These are phyloP conservation scores for Magallana nippona DNA, from an alignment of 2,888 invertebrate genomes.

Conservation along the genomic window DNA sequence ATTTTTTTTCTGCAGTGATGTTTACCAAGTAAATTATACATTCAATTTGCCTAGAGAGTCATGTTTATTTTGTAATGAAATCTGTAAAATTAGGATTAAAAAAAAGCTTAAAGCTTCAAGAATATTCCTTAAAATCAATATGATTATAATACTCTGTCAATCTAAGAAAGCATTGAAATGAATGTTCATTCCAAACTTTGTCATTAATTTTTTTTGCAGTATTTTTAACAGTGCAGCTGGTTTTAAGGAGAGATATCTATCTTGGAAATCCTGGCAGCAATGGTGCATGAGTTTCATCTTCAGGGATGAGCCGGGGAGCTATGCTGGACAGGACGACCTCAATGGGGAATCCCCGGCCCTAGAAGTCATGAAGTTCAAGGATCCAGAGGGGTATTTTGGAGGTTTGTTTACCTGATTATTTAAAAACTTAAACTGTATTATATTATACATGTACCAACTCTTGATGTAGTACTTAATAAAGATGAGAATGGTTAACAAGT, in stretches of 20 bases:
- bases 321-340: constrained; percentile 60
- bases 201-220: constrained; percentile 61
- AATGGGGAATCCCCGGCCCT: constrained; percentile 80
- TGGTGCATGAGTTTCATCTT: constrained; percentile 68
- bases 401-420: constrained; percentile 56
- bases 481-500: too few relatives aligned
- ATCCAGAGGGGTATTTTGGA: constrained; percentile 79
- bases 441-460: too few relatives aligned
- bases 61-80: too few relatives aligned
- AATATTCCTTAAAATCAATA: too few relatives aligned
- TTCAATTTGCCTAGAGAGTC: too few relatives aligned
- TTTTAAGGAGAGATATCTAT: constrained; percentile 73
- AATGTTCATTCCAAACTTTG: constrained; percentile 19
- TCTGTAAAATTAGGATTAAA: too few relatives aligned
- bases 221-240: constrained; percentile 68
- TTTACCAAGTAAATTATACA: too few relatives aligned
- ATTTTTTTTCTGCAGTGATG: too few relatives aligned
- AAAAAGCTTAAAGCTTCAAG: too few relatives aligned
- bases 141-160: too few relatives aligned
- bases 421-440: too few relatives aligned
- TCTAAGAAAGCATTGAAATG: background rate
- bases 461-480: too few relatives aligned
- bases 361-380: constrained; percentile 79
- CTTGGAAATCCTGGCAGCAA: constrained; percentile 75
- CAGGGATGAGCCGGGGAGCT: constrained; percentile 30